Evolutionary conservation across 2,888 invertebrate species (phyloP).

Genomic region (Pemphredon lugubris): DNA sequence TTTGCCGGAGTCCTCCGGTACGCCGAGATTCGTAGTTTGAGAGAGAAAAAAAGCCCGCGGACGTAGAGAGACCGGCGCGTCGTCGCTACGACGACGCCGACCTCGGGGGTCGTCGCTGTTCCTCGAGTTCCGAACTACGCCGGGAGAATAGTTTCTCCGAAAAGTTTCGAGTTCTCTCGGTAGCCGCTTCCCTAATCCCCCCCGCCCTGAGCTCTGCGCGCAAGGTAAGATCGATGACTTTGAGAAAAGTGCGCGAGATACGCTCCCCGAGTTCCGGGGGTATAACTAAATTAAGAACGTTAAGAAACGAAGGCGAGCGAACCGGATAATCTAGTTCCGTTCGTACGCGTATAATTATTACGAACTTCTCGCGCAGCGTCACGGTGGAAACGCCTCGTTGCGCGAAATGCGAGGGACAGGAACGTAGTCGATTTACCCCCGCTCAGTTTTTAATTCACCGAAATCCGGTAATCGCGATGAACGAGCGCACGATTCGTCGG

Average conservation of each 20-base stretch:
- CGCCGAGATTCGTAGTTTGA: constrained; percentile 14
- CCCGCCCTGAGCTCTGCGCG: too few relatives aligned
- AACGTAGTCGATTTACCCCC: too few relatives aligned
- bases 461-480: too few relatives aligned
- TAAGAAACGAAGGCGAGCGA: too few relatives aligned
- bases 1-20: constrained; percentile 7
- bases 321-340: not conserved
- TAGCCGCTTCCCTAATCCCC: constrained; percentile 1
- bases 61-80: too few relatives aligned
- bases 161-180: constrained; percentile 2
- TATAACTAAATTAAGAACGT: not conserved
- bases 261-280: not conserved
- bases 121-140: not conserved
- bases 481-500: too few relatives aligned
- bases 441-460: too few relatives aligned
- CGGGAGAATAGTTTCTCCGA: constrained; percentile 7
- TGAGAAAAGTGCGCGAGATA: constrained; percentile 11
- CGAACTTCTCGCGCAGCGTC: too few relatives aligned
- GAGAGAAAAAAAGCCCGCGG: not conserved
- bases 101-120: not conserved
- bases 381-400: too few relatives aligned
- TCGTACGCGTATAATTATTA: too few relatives aligned
- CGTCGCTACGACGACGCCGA: too few relatives aligned
- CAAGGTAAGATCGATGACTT: constrained; percentile 35
- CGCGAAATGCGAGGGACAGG: too few relatives aligned